Conservation (phyloP, 2,888 invertebrate species). For the Pandemis corylana region DNA sequence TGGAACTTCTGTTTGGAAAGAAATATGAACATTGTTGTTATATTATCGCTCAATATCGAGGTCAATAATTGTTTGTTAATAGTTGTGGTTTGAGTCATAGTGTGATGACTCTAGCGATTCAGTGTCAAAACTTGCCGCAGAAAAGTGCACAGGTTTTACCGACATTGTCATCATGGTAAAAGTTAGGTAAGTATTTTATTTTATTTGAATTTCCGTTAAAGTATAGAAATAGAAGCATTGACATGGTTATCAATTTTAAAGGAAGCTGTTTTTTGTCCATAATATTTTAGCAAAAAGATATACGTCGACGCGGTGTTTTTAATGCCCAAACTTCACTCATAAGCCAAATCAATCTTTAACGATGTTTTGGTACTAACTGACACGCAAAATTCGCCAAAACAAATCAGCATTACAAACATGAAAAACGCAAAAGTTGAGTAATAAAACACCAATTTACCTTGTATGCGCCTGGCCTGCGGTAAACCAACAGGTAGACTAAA, state of each 20-base stretch:
- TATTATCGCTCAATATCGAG: not conserved
- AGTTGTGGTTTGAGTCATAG: not conserved
- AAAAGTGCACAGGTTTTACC: not conserved
- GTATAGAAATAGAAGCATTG: no score
- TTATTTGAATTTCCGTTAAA: no score
- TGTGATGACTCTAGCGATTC: not conserved
- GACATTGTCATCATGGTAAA: no score
- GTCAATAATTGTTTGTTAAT: not conserved
- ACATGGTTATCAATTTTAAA: no score
- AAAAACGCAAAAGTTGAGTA: slow-evolving; percentile 31
- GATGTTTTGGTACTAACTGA: not conserved
- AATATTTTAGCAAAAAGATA: not conserved
- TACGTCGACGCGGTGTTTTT: not conserved
- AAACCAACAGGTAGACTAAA: slow-evolving; percentile 23
- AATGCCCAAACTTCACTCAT: not conserved
- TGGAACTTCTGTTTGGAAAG: not conserved
- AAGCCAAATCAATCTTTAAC: not conserved
- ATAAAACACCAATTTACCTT: slow-evolving; percentile 36
- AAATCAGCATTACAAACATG: not conserved
- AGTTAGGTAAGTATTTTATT: no score
- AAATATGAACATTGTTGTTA: not conserved
- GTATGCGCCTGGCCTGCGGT: slow-evolving; percentile 34
- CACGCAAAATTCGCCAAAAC: slow-evolving; percentile 8
- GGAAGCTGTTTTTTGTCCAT: no score
- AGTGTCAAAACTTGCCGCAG: not conserved